Evolutionary conservation across 2,797 vertebrate genomes (phyloP), one percentile per base, ranked within the genome.

Genomic region (Sebastes itinus): DNA sequence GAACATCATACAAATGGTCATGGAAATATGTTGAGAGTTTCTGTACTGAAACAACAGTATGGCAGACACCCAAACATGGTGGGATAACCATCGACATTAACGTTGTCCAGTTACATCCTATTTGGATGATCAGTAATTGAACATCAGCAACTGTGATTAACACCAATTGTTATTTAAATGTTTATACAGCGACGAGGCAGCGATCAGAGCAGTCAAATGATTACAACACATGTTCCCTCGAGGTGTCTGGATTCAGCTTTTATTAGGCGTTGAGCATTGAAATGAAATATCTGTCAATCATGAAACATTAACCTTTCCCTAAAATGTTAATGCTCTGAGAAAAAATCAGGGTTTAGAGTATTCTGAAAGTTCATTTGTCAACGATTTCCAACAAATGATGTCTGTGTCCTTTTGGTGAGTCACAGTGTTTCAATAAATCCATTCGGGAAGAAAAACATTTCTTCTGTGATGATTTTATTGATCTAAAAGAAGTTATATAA

Each of bases 311-410:
- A 93, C 92, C 93, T 95, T 95, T 94, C 35, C 74, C 75, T 75
- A 82, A 92, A 95, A 95, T 94, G 93, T 88, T 94, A 91, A 86
- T 73, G 74, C 42, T 61, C 80, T 68, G 88, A 76, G 85, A 83
- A 88, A 46, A 77, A 76, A 83, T 63, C 59, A 56, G 52, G 60
- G 63, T 83, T 88, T 73, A 49, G 81, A 92, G 78, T 84, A 82
- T 91, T 92, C 66, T 76, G 80, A 95, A 93, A 94, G 93, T 94
- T 95, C 89, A 94, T 92, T 93, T 94, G 88, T 94, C 90, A 89
- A 22, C 87, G 83, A 88, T 91, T 88, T 89, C 76, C 75, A 84
- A 38, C 69, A 89, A 88, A 91, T 94, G 84, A 92, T 83, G 87
- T 82, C 88, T 89, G 87, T 95, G 93, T 94, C 92, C 92, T 93